Percentiles rank a stretch among this genome's conserved stretches.
These are phyloP conservation scores for Bombus ignitus DNA, from an alignment of 1,140 invertebrate genomes.

Conservation along the genomic window DNA sequence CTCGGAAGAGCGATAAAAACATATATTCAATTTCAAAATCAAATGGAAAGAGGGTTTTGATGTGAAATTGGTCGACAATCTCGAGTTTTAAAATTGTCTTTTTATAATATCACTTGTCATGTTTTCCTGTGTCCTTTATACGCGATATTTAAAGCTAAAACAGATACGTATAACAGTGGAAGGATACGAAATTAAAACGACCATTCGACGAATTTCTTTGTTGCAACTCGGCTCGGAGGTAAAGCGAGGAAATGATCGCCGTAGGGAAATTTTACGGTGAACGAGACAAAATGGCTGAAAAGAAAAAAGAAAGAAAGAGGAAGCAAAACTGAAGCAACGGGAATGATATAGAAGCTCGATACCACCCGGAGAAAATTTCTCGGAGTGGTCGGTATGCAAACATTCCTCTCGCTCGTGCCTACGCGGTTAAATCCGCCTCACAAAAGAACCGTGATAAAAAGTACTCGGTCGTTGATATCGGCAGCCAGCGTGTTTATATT, in stretches of 20 bases:
- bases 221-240: neutral
- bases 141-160: too few relatives aligned
- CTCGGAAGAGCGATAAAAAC: too few relatives aligned
- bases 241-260: slow-evolving; percentile 19
- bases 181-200: slow-evolving; percentile 3
- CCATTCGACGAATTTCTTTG: slow-evolving; percentile 12
- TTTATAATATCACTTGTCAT: too few relatives aligned
- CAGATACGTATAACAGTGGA: too few relatives aligned
- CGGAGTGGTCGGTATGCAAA: slow-evolving; percentile 23
- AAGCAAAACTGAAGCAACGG: slow-evolving; percentile 43
- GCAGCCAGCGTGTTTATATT: slow-evolving; percentile 52
- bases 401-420: slow-evolving; percentile 6
- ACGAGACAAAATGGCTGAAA: neutral
- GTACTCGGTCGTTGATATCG: slow-evolving; percentile 46
- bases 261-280: slow-evolving; percentile 1
- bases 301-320: slow-evolving; percentile 7
- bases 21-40: too few relatives aligned
- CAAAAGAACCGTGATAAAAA: slow-evolving; percentile 45
- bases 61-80: too few relatives aligned
- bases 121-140: too few relatives aligned
- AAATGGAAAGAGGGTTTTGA: too few relatives aligned
- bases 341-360: slow-evolving; percentile 58
- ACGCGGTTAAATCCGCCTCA: slow-evolving; percentile 15
- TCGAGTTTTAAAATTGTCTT: too few relatives aligned
- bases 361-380: slow-evolving; percentile 49